Evolutionary conservation across 2,888 invertebrate species (phyloP).

Genomic region (Notodonta ziczac): DNA sequence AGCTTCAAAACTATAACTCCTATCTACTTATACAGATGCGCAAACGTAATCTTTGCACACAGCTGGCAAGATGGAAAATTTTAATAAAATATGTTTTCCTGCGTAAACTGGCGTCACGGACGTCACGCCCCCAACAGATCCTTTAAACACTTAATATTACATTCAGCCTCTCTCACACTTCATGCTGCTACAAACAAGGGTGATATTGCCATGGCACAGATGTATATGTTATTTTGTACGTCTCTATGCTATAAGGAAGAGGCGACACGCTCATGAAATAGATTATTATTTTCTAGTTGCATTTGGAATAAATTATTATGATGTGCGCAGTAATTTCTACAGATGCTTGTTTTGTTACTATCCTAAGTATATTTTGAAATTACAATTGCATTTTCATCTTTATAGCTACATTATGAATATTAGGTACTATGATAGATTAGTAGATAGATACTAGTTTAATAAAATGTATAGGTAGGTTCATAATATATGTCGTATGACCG

Average conservation of each 20-base stretch:
- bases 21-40: slow-evolving; percentile 3
- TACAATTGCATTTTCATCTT: not conserved
- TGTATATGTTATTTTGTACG: slow-evolving; percentile 12
- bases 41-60: slow-evolving; percentile 49
- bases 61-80: slow-evolving; percentile 70
- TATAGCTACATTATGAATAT: not conserved
- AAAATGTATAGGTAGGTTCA: too few relatives aligned
- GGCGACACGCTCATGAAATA: slow-evolving; percentile 62
- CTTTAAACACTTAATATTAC: slow-evolving; percentile 55
- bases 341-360: not conserved
- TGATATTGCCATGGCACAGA: slow-evolving; percentile 10
- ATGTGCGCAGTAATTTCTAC: slow-evolving; percentile 16
- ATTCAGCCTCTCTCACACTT: slow-evolving; percentile 22
- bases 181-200: slow-evolving; percentile 13
- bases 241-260: slow-evolving; percentile 58
- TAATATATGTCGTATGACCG: not conserved
- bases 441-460: too few relatives aligned
- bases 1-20: not conserved
- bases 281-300: slow-evolving; percentile 48
- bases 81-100: slow-evolving; percentile 74
- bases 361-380: too few relatives aligned
- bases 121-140: slow-evolving; percentile 65
- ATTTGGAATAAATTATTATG: slow-evolving; percentile 52
- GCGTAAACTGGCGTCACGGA: slow-evolving; percentile 61
- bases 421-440: too few relatives aligned